Evolutionary conservation across 2,797 vertebrate genomes (phyloP).

Genomic region (Distichodus sexfasciatus): DNA sequence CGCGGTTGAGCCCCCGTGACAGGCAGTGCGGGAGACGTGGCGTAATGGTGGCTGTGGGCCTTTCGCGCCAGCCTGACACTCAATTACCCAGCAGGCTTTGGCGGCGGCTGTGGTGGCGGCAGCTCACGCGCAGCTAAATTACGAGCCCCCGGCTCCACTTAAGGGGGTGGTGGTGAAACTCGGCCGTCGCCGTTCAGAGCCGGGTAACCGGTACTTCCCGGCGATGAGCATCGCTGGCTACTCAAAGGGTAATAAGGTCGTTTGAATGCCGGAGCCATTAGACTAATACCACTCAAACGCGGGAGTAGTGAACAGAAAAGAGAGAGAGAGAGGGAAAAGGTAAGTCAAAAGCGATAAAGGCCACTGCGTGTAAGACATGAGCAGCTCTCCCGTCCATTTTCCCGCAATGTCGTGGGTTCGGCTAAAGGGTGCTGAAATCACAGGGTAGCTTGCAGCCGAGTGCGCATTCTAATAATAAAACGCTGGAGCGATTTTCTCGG

Average conservation of each 20-base stretch:
- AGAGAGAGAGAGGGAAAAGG: constrained; percentile 39
- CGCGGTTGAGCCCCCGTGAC: constrained; percentile 43
- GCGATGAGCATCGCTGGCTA: constrained; percentile 70
- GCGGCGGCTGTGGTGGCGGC: constrained; percentile 89
- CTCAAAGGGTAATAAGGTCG: constrained; percentile 84
- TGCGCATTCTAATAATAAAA: constrained; percentile 15
- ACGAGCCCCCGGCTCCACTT: constrained; percentile 80
- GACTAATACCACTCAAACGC: constrained; percentile 71
- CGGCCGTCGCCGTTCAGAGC: constrained; percentile 65
- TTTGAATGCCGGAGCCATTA: constrained; percentile 82
- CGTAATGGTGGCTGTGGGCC: constrained; percentile 82
- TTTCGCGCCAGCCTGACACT: constrained; percentile 82
- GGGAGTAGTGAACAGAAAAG: constrained; percentile 49
- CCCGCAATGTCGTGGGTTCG: constrained; percentile 59
- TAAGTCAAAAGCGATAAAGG: constrained; percentile 37
- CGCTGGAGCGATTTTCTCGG: constrained; percentile 22
- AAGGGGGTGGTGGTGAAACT: no score
- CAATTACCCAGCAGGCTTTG: constrained; percentile 97
- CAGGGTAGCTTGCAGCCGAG: constrained; percentile 57
- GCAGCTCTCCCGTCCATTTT: constrained; percentile 46
- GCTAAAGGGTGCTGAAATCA: constrained; percentile 61
- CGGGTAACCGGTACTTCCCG: constrained; percentile 60
- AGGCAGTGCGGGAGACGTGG: constrained; percentile 61
- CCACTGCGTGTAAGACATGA: constrained; percentile 54
- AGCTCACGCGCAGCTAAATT: constrained; percentile 90